Conservation (phyloP, 2,888 invertebrate genomes). For the Cheilosia vernalis region DNA sequence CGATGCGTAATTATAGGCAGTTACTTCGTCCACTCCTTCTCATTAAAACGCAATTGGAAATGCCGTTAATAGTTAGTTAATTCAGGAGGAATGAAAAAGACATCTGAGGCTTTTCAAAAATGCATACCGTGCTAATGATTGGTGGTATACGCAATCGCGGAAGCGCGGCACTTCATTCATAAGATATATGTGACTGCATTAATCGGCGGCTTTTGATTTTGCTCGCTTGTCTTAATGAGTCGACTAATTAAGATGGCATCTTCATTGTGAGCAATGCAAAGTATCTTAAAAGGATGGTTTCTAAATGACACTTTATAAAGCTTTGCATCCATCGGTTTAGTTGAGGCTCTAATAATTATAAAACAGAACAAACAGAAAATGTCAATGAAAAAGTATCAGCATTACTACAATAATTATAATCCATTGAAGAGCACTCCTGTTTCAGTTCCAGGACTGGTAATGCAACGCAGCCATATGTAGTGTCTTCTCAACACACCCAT, state of each 20-base stretch:
- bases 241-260: slow-evolving; percentile 1
- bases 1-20: background rate
- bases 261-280: background rate
- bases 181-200: slow-evolving; percentile 20
- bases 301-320: too few species aligned
- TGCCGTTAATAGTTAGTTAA: background rate
- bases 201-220: slow-evolving; percentile 26
- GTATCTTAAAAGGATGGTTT: slow-evolving; percentile 4
- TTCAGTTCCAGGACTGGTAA: too few species aligned
- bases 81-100: background rate
- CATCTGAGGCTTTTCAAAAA: background rate
- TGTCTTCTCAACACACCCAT: too few species aligned
- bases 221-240: slow-evolving; percentile 28
- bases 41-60: background rate
- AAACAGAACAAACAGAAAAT: too few species aligned
- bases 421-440: too few species aligned
- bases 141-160: slow-evolving; percentile 34
- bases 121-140: slow-evolving; percentile 7
- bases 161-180: slow-evolving; percentile 23
- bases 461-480: too few species aligned
- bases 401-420: too few species aligned
- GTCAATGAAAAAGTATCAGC: too few species aligned
- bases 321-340: too few species aligned
- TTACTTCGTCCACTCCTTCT: background rate
- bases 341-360: too few species aligned